These are phyloP conservation scores for Schizaphis graminum DNA, from an alignment of 2,888 invertebrate genomes.

Conservation along the genomic window DNA sequence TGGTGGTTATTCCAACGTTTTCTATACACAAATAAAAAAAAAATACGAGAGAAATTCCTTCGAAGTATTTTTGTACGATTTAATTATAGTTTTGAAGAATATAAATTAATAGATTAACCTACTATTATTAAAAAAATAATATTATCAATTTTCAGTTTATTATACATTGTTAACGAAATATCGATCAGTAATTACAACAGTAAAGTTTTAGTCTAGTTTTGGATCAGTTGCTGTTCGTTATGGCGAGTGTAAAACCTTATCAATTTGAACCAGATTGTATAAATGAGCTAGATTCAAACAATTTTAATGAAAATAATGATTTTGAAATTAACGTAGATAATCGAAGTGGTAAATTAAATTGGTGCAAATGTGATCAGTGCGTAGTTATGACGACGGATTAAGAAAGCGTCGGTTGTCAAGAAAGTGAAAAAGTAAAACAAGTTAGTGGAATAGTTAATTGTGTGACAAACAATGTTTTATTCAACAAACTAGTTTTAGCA, in stretches of 20 bases:
- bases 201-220: background rate
- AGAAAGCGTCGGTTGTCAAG: background rate
- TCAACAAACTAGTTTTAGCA: no score
- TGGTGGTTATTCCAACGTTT: background rate
- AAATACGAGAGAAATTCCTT: slow-evolving; percentile 3
- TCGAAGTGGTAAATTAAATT: background rate
- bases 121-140: background rate
- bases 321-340: background rate
- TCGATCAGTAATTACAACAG: no score
- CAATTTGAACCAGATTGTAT: background rate
- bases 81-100: background rate
- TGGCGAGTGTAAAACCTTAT: background rate
- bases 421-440: no score
- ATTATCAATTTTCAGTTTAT: background rate
- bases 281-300: background rate
- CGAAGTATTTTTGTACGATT: background rate
- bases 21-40: background rate
- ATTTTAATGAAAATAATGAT: background rate
- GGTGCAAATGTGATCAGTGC: background rate
- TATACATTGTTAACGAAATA: background rate
- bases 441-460: no score
- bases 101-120: background rate
- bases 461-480: no score
- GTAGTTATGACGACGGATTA: background rate
- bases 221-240: background rate